Evolutionary conservation across 2,797 vertebrate genomes (phyloP), one percentile per base, ranked within the genome.

Genomic region (Chelon labrosus): DNA sequence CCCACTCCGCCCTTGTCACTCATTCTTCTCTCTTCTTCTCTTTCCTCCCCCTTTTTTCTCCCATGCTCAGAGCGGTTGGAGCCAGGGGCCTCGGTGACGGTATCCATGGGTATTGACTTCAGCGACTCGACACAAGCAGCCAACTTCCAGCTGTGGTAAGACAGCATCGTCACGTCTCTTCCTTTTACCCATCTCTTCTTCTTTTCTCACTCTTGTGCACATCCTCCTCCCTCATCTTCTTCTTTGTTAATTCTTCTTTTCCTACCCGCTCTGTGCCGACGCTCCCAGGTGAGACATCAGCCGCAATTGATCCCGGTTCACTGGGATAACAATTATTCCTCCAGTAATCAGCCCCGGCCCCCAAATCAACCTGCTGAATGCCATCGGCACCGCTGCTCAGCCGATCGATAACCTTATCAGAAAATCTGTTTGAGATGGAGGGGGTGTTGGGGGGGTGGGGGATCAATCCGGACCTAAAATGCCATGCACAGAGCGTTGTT

Each of bases 271-370:
- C 78, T 84, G 72, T 86, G 72, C 61, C 73, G 12, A 71, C 72
- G 17, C 78, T 89, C 90, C 87, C 89, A 85, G 85, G 77, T 87
- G 87, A 90, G 83, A 87, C 93, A 94, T 96, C 96, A 96, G 89
- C 93, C 93, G 71, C 95, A 89, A 97, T 98, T 97, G 97, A 98
- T 98, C 95, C 92, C 89, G 85, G 94, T 95, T 95, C 93, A 92
- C 88, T 93, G 93, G 95, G 96, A 98, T 97, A 97, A 98, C 96
- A 96, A 96, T 97, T 97, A 97, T 96, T 97, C 96, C 96, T 94
- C 93, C 94, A 94, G 94, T 96, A 97, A 98, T 98, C 97, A 97
- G 96, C 91, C 70, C 92, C 93, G 91, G 95, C 95, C 22, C 22
- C 88, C 84, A 89, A 87, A 85, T 96, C 94, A 93, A 94, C 96